A percentile compares a stretch with the other conserved stretches of the same genome.
phyloP scores from a whole-genome alignment of 2,888 invertebrate genomes.

The Catocala nupta region DNA sequence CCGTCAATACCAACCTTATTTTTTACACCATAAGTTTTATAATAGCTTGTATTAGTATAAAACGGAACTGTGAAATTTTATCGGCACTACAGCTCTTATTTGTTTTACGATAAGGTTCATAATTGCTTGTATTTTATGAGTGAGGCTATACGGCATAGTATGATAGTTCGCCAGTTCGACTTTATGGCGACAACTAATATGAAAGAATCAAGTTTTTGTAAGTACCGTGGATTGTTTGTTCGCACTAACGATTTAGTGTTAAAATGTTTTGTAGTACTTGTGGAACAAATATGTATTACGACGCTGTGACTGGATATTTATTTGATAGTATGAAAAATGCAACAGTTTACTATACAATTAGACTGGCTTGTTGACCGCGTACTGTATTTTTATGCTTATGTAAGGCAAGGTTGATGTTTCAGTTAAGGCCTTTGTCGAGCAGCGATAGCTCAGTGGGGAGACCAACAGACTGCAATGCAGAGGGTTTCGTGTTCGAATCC shows the following conservation, averaged over 20 bases:
- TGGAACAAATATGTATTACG: slow-evolving; percentile 25
- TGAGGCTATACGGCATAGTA: slow-evolving; percentile 42
- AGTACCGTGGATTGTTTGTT: slow-evolving; percentile 61
- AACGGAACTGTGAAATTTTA: slow-evolving; percentile 29
- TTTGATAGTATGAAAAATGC: too few species aligned
- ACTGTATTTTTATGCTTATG: too few species aligned
- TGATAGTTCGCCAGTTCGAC: slow-evolving; percentile 56
- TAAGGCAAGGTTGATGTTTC: too few species aligned
- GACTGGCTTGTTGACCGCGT: too few species aligned
- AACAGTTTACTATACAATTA: too few species aligned
- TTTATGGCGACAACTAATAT: slow-evolving; percentile 75
- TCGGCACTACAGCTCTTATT: slow-evolving; percentile 35
- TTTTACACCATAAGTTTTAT: slow-evolving; percentile 45
- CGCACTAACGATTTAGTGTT: slow-evolving; percentile 54
- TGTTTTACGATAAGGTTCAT: slow-evolving; percentile 32
- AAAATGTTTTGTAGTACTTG: slow-evolving; percentile 46
- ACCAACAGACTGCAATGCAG: too few species aligned
- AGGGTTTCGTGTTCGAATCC: too few species aligned
- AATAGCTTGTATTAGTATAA: slow-evolving; percentile 39
- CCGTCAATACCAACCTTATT: slow-evolving; percentile 43
- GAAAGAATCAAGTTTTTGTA: slow-evolving; percentile 65
- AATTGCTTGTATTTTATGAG: slow-evolving; percentile 40
- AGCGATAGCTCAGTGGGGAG: too few species aligned
- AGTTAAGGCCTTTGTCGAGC: too few species aligned
- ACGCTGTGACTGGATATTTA: neutral